Conservation (phyloP, 2,888 invertebrate genomes). For the Zele albiditarsus region DNA sequence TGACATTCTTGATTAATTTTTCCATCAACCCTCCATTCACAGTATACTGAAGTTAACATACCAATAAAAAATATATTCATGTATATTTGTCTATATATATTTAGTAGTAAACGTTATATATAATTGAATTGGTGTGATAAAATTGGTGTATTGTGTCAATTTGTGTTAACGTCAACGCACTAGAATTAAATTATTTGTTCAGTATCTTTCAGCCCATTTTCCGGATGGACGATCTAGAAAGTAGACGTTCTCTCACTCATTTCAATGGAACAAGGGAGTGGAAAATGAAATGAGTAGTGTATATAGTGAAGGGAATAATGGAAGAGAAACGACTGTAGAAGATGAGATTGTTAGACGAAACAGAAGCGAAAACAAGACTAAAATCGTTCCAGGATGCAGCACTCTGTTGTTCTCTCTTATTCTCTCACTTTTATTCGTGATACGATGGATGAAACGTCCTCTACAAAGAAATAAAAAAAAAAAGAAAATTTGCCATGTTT, state of each 20-base stretch:
- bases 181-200: slow-evolving; percentile 39
- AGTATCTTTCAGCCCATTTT: slow-evolving; percentile 34
- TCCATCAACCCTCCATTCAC: neutral
- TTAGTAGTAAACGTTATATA: neutral
- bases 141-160: slow-evolving; percentile 34
- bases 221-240: slow-evolving; percentile 33
- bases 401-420: slow-evolving; percentile 6
- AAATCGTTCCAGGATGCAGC: slow-evolving; percentile 12
- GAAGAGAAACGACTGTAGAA: neutral
- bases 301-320: neutral
- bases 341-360: slow-evolving; percentile 34
- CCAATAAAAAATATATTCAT: neutral
- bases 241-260: slow-evolving; percentile 13
- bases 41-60: neutral
- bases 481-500: slow-evolving; percentile 22
- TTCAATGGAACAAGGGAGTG: slow-evolving; percentile 13
- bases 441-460: neutral
- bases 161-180: slow-evolving; percentile 14
- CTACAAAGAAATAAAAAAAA: slow-evolving; percentile 6
- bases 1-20: slow-evolving; percentile 25
- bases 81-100: neutral
- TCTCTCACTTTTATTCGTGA: slow-evolving; percentile 27
- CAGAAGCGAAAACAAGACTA: slow-evolving; percentile 37
- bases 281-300: neutral
- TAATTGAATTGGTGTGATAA: slow-evolving; percentile 17